Conservation (phyloP, 2,113 vertebrate species). For the Rhinopomastus cyanomelas region DNA sequence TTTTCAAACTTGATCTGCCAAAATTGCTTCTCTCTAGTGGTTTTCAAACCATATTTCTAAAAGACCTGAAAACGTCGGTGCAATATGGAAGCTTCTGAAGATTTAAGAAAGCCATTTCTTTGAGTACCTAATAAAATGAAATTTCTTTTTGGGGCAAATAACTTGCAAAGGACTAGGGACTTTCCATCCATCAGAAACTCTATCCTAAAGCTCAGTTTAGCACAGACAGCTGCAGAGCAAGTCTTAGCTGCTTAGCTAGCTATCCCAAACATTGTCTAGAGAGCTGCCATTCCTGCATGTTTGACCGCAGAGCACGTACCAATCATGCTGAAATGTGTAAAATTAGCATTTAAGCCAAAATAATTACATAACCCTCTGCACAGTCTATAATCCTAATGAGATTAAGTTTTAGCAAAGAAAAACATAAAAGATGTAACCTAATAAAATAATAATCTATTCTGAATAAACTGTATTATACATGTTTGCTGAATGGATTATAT, state of each 20-base stretch:
- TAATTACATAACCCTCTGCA: slow-evolving; percentile 40
- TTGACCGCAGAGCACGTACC: not conserved
- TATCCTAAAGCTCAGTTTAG: slow-evolving; percentile 49
- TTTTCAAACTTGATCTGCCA: not conserved
- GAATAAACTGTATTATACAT: slow-evolving; percentile 40
- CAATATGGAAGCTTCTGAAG: not conserved
- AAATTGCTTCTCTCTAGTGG: not conserved
- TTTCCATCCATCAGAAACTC: slow-evolving; percentile 26
- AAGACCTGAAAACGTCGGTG: not conserved
- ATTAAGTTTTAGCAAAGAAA: slow-evolving; percentile 58
- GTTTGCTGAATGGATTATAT: slow-evolving; percentile 58
- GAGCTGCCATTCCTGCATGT: slow-evolving; percentile 14
- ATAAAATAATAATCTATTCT: slow-evolving; percentile 60
- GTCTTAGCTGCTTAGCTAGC: not conserved
- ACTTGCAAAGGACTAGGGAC: not conserved
- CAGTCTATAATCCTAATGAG: slow-evolving; percentile 41
- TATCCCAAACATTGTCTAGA: slow-evolving; percentile 13
- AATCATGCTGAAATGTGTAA: slow-evolving; percentile 56
- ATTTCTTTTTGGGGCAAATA: not conserved
- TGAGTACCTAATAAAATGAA: not conserved
- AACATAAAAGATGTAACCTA: slow-evolving; percentile 50
- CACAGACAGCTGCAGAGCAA: slow-evolving; percentile 32
- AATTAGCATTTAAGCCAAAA: slow-evolving; percentile 60
- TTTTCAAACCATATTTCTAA: slow-evolving; percentile 15
- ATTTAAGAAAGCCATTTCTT: not conserved